phyloP scores from a whole-genome alignment of 2,797 vertebrate genomes.

The Aldrovandia affinis region DNA sequence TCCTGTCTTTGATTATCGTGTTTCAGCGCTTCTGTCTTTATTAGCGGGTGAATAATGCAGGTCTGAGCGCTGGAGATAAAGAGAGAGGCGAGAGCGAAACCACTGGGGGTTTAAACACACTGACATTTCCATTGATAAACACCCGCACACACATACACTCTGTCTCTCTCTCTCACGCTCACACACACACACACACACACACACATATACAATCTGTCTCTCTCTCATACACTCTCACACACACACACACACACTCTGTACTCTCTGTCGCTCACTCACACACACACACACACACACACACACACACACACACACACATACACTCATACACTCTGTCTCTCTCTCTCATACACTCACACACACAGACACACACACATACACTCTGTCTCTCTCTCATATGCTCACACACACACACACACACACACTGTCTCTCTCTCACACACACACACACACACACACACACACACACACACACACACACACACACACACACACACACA shows the following conservation, averaged over 20 bases:
- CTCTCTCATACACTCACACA: background rate
- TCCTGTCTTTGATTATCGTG: background rate
- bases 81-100: background rate
- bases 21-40: background rate
- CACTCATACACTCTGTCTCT: slow-evolving; percentile 36
- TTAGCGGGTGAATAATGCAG: background rate
- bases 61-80: background rate
- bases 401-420: slow-evolving; percentile 55
- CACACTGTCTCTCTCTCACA: background rate
- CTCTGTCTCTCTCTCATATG: background rate
- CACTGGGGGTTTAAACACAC: background rate
- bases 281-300: slow-evolving; percentile 1
- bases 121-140: slow-evolving; percentile 7
- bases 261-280: background rate
- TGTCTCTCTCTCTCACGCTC: background rate
- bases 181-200: slow-evolving; percentile 41
- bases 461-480: background rate
- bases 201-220: too few relatives aligned
- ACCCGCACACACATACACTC: background rate
- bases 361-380: slow-evolving; percentile 1
- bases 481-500: slow-evolving; percentile 52
- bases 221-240: too few relatives aligned
- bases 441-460: slow-evolving; percentile 1
- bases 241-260: background rate
- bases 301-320: background rate